Percentiles rank a stretch among this genome's conserved stretches.
Evolutionary conservation across 2,797 vertebrate species (phyloP).

Genomic region (Lophotriccus pileatus): DNA sequence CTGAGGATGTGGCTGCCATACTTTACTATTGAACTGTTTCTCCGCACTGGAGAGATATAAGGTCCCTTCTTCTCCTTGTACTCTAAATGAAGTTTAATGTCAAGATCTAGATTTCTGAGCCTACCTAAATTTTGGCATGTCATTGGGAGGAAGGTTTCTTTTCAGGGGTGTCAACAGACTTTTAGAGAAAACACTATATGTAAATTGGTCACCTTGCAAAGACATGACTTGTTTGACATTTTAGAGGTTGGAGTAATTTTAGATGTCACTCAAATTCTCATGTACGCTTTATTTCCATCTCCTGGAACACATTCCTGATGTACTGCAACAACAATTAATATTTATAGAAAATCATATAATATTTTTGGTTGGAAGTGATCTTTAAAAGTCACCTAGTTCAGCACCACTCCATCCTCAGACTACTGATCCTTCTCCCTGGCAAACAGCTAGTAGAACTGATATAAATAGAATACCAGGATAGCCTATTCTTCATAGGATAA

Average conservation of each 20-base stretch:
- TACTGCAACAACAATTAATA: not conserved
- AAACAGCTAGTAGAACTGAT: not conserved
- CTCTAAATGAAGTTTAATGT: not conserved
- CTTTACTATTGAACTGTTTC: not conserved
- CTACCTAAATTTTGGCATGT: not conserved
- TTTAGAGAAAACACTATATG: not conserved
- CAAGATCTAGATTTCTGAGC: not conserved
- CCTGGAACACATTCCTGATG: not conserved
- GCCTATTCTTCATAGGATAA: not conserved
- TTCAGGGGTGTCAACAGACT: not conserved
- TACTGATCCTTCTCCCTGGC: accelerated
- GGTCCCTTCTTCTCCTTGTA: not conserved
- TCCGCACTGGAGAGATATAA: not conserved
- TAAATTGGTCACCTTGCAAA: not conserved
- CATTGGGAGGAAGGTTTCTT: not conserved
- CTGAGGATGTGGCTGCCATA: not conserved
- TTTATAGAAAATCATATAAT: not conserved
- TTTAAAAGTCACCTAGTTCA: not conserved
- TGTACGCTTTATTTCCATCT: not conserved
- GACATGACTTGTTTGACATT: not conserved
- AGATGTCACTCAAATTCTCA: not conserved
- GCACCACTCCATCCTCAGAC: too few relatives aligned
- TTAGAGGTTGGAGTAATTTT: not conserved
- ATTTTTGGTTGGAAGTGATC: not conserved
- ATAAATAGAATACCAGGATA: not conserved